Evolutionary conservation across 2,888 invertebrate genomes (phyloP).

Genomic region (Agrotis puta): DNA sequence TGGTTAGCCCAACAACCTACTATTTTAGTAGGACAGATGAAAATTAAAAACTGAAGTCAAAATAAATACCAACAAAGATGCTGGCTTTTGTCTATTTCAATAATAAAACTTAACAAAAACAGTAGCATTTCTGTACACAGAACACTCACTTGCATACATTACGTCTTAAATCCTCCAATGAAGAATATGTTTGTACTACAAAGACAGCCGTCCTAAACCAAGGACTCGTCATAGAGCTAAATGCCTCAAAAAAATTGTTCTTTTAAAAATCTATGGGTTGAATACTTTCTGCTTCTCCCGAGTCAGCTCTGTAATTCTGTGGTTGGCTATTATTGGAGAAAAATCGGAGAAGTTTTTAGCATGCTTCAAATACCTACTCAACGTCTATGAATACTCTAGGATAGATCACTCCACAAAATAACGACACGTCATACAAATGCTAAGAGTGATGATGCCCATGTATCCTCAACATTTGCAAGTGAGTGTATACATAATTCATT

Average conservation of each 20-base stretch:
- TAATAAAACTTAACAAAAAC: slow-evolving; percentile 71
- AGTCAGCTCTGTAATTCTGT: no score
- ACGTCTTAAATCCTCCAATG: background rate
- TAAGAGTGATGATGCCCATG: no score
- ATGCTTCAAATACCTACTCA: no score
- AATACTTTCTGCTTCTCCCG: no score
- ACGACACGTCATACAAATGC: background rate
- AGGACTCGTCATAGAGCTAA: background rate
- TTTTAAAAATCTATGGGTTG: no score
- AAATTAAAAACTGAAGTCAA: slow-evolving; percentile 33
- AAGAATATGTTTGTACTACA: background rate
- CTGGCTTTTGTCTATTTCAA: slow-evolving; percentile 64
- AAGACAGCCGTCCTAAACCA: background rate
- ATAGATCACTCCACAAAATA: background rate
- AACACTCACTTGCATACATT: slow-evolving; percentile 24
- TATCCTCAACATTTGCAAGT: slow-evolving; percentile 26
- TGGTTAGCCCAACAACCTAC: background rate
- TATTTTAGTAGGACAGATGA: background rate
- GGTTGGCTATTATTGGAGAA: no score
- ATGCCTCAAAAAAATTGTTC: no score
- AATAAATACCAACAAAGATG: slow-evolving; percentile 61
- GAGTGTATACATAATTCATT: slow-evolving; percentile 36
- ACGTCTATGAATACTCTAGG: background rate
- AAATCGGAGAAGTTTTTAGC: no score
- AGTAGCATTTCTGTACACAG: slow-evolving; percentile 47